Evolutionary conservation across 2,113 vertebrate genomes (phyloP).

Genomic region (Clupea harengus): DNA sequence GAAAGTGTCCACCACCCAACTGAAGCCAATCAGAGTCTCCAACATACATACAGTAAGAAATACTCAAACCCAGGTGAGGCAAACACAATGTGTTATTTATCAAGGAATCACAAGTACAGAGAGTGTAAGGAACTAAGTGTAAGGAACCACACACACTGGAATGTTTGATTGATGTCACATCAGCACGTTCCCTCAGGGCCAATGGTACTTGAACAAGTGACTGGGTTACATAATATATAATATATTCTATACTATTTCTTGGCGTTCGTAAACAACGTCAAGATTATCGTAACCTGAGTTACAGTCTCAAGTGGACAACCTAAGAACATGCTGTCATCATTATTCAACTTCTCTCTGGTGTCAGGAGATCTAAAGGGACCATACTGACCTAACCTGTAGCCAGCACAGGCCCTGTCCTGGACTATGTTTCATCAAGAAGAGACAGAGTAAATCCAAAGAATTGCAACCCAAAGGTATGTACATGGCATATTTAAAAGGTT

Average conservation of each 20-base stretch:
- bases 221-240: no score
- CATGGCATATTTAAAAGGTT: not conserved
- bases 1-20: not conserved
- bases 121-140: not conserved
- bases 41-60: not conserved
- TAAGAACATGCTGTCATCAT: constrained; percentile 1
- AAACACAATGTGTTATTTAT: not conserved
- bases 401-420: not conserved
- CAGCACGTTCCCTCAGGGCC: not conserved
- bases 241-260: not conserved
- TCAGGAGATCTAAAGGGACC: not conserved
- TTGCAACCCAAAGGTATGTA: not conserved
- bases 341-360: not conserved
- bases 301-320: not conserved
- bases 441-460: not conserved
- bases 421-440: not conserved
- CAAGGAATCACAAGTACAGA: no score
- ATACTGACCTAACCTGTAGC: no score
- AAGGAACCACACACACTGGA: no score
- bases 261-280: not conserved
- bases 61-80: not conserved
- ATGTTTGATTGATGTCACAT: not conserved
- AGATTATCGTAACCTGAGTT: not conserved
- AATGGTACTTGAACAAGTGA: not conserved
- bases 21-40: not conserved